These are phyloP conservation scores for Hesperia comma DNA, from an alignment of 2,888 invertebrate species.

Conservation along the genomic window DNA sequence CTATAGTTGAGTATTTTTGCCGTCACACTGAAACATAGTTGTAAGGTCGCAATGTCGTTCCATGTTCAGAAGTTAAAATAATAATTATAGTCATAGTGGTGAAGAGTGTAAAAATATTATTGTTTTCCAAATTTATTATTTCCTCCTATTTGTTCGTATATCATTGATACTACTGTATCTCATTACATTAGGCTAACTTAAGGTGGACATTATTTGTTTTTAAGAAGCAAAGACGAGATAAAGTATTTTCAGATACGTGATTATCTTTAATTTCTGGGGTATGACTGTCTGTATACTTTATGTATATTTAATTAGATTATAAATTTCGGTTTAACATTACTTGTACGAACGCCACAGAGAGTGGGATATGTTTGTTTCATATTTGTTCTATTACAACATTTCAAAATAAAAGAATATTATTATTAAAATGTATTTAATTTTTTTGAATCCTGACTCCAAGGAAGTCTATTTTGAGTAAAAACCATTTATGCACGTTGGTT, in stretches of 20 bases:
- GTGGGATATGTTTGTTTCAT: constrained; percentile 2
- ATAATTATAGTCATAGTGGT: neutral
- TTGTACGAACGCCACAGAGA: neutral
- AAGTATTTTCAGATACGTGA: neutral
- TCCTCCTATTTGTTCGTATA: neutral
- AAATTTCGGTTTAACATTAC: neutral
- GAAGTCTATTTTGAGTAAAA: too few species aligned
- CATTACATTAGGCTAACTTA: neutral
- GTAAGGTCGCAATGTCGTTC: neutral
- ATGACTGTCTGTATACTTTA: neutral
- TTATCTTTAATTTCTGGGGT: neutral
- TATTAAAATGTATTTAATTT: constrained; percentile 3
- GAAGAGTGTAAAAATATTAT: neutral
- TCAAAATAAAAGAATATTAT: constrained; percentile 23
- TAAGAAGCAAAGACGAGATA: too few species aligned
- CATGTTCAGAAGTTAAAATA: neutral
- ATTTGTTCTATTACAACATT: constrained; percentile 10
- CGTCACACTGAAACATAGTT: neutral
- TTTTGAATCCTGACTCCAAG: too few species aligned
- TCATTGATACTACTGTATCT: neutral
- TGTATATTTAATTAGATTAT: neutral
- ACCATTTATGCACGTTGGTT: too few species aligned
- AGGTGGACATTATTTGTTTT: neutral
- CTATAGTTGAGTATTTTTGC: neutral
- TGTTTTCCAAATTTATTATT: neutral